Conservation (phyloP, 2,113 vertebrate genomes). For the Leptosomus discolor region DNA sequence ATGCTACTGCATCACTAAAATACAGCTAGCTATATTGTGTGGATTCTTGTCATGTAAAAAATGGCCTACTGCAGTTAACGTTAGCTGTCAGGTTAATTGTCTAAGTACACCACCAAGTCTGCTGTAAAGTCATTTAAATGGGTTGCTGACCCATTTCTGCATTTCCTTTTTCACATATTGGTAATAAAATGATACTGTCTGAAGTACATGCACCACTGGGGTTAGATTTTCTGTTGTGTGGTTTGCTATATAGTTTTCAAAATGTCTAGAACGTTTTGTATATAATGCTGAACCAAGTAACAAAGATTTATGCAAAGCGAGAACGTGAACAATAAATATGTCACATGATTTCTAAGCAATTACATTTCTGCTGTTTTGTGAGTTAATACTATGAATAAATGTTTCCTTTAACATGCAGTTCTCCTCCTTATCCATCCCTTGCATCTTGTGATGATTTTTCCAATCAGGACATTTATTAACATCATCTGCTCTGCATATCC, state of each 20-base stretch:
- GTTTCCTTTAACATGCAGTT: not conserved
- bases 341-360: not conserved
- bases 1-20: not conserved
- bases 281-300: not conserved
- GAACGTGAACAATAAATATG: not conserved
- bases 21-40: not conserved
- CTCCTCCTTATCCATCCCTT: not conserved
- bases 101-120: not conserved
- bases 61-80: not conserved
- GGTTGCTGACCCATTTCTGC: not conserved
- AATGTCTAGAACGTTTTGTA: not conserved
- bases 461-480: not conserved
- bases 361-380: not conserved
- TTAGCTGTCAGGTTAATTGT: not conserved
- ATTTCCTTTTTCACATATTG: not conserved
- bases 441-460: not conserved
- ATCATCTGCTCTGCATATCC: not conserved
- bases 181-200: not conserved
- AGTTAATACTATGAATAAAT: not conserved
- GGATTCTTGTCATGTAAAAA: not conserved
- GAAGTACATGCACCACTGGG: not conserved
- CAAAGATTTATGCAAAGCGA: not conserved
- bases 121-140: conserved; percentile 25
- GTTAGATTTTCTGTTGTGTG: not conserved
- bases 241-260: not conserved